phyloP scores from a whole-genome alignment of 2,113 vertebrate species.

The Bagarius yarrelli region DNA sequence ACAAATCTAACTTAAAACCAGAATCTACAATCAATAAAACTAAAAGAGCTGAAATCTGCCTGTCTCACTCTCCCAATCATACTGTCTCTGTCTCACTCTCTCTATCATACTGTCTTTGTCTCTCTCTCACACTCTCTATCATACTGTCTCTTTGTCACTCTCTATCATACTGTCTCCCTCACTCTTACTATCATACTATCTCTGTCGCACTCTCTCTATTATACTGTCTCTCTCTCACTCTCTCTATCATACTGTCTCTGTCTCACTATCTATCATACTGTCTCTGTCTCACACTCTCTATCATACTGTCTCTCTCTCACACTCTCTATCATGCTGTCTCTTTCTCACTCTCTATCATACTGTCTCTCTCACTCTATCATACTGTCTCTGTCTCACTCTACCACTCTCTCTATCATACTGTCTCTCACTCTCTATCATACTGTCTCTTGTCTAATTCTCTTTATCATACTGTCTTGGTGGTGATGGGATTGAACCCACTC shows the following conservation, averaged over 20 bases:
- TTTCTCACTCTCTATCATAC: neutral
- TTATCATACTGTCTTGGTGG: too few species aligned
- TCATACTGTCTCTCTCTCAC: neutral
- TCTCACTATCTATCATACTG: too few species aligned
- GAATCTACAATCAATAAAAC: neutral
- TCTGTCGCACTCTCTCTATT: neutral
- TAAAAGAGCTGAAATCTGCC: neutral
- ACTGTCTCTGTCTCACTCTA: neutral
- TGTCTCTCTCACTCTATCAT: too few species aligned
- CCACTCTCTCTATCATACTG: neutral
- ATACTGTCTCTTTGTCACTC: neutral
- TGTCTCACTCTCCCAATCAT: neutral
- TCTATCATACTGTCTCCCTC: too few species aligned
- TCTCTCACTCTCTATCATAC: neutral
- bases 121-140: too few species aligned
- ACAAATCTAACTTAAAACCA: neutral
- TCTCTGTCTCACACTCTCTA: neutral
- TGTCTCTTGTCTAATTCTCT: too few species aligned
- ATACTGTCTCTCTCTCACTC: neutral
- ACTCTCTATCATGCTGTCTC: neutral
- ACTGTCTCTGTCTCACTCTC: neutral
- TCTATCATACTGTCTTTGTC: neutral
- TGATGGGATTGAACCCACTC: too few species aligned
- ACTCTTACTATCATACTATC: too few species aligned
- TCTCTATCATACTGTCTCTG: neutral